These are phyloP conservation scores for Calliphora vicina DNA, from an alignment of 1,140 invertebrate species.

Conservation along the genomic window DNA sequence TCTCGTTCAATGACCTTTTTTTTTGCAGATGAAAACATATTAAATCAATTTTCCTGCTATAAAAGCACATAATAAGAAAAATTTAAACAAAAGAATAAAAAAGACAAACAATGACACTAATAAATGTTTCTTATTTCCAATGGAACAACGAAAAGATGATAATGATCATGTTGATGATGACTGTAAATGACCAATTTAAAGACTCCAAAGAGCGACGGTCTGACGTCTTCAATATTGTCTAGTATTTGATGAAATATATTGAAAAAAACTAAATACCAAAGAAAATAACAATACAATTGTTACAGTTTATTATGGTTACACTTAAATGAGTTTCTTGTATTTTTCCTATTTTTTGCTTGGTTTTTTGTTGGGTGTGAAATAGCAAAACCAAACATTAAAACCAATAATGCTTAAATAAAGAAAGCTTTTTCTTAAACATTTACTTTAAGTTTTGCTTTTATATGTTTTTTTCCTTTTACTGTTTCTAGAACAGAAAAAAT, in stretches of 20 bases:
- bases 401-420: not conserved
- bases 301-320: not conserved
- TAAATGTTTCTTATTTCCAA: not conserved
- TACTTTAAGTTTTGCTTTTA: not conserved
- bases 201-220: not conserved
- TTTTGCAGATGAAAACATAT: too few relatives aligned
- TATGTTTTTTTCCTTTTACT: not conserved
- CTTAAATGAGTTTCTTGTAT: not conserved
- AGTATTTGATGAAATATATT: not conserved
- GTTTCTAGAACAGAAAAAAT: not conserved
- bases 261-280: not conserved
- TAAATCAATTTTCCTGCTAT: too few relatives aligned
- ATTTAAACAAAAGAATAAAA: not conserved
- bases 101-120: not conserved
- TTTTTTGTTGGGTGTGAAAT: not conserved
- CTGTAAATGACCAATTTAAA: not conserved
- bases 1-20: not conserved
- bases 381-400: not conserved
- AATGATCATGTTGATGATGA: not conserved
- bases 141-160: not conserved
- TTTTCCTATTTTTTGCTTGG: not conserved
- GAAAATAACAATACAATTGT: not conserved
- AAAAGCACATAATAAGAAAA: too few relatives aligned
- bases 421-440: not conserved
- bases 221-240: not conserved